phyloP scores from a whole-genome alignment of 1,140 invertebrate species.

The Drosophila neocordata region DNA sequence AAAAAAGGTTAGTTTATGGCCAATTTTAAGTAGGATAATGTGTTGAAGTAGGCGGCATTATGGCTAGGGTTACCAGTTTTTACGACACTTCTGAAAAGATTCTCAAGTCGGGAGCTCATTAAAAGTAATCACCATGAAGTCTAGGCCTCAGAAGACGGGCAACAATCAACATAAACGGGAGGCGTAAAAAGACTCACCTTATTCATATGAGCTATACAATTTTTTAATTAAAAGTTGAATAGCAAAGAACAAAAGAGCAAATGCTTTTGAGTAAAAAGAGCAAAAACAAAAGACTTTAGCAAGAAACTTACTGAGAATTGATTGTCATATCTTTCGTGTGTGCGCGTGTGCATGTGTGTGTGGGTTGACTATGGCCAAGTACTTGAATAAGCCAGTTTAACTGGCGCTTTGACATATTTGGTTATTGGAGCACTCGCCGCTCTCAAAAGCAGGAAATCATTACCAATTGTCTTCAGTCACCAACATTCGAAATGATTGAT shows the following conservation, averaged over 20 bases:
- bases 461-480: conserved; percentile 44
- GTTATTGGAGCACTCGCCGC: conserved; percentile 61
- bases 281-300: conserved; percentile 57
- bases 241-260: conserved; percentile 22
- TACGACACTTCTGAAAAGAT: conserved; percentile 19
- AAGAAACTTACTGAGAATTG: conserved; percentile 43
- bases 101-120: conserved; percentile 46
- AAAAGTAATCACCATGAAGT: conserved; percentile 3
- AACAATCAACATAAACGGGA: conserved; percentile 26
- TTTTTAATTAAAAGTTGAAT: conserved; percentile 41
- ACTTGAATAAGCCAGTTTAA: conserved; percentile 7
- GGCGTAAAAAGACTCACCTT: conserved; percentile 50
- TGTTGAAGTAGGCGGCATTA: conserved; percentile 43
- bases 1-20: conserved; percentile 37
- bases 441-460: conserved; percentile 55
- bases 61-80: conserved; percentile 2
- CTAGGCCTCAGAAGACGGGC: not conserved
- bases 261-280: not conserved
- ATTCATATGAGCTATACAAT: conserved; percentile 10
- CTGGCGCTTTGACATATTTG: conserved; percentile 53
- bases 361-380: conserved; percentile 12
- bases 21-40: conserved; percentile 54
- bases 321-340: not conserved
- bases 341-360: conserved; percentile 1
- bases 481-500: conserved; percentile 66